Evolutionary conservation across 2,797 vertebrate species (phyloP).

Genomic region (Dipus sagitta): DNA sequence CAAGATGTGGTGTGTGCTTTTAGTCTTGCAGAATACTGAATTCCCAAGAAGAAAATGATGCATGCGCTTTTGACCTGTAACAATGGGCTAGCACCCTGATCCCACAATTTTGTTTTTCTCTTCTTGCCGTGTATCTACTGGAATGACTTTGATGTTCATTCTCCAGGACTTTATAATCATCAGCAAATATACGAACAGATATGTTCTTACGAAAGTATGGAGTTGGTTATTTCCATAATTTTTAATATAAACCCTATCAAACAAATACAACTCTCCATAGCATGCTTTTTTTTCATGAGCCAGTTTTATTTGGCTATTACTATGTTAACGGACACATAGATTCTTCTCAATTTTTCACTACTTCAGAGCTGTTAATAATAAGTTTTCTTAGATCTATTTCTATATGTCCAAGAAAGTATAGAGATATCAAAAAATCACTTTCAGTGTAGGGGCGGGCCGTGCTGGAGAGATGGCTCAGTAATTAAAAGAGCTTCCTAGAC

Average conservation of each 20-base stretch:
- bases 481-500: too few species aligned
- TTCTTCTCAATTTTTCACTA: background rate
- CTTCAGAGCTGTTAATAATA: background rate
- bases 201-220: background rate
- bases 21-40: background rate
- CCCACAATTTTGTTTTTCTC: too few species aligned
- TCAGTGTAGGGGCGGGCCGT: background rate
- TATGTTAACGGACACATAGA: background rate
- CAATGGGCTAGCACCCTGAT: background rate
- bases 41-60: background rate
- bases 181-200: background rate
- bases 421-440: background rate
- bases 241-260: background rate
- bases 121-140: background rate
- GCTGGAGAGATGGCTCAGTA: background rate
- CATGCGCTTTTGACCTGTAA: background rate
- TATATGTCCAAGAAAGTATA: background rate
- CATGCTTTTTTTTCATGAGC: background rate
- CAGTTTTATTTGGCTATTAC: background rate
- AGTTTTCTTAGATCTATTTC: background rate
- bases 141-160: fast-evolving
- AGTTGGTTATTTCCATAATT: background rate
- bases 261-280: background rate
- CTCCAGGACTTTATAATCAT: too few species aligned
- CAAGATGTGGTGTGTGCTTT: background rate